Percentiles rank a stretch among this genome's conserved stretches.
Conservation (phyloP, 2,113 vertebrate genomes). For the Tichodroma muraria region DNA sequence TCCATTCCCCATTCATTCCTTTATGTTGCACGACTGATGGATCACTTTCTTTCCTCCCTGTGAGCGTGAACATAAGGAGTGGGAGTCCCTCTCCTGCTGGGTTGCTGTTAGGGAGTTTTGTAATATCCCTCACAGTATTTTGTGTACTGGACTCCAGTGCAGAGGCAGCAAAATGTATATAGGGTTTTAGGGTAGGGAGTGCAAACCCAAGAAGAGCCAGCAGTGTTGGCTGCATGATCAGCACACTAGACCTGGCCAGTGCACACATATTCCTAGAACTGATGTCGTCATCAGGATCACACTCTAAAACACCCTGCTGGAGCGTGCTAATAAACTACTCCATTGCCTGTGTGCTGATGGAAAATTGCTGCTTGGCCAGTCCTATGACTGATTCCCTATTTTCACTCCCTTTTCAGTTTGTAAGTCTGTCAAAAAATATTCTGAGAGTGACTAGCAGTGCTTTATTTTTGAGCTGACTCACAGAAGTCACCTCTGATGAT, state of each 20-base stretch:
- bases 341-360: neutral
- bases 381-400: neutral
- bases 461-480: neutral
- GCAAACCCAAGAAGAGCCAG: neutral
- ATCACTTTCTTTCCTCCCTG: neutral
- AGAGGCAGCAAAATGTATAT: neutral
- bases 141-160: neutral
- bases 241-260: neutral
- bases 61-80: neutral
- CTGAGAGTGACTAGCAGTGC: neutral
- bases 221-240: neutral
- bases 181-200: neutral
- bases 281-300: neutral
- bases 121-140: neutral
- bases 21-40: neutral
- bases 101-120: neutral
- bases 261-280: neutral
- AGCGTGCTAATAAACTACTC: neutral
- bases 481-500: neutral
- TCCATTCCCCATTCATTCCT: neutral
- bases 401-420: neutral
- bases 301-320: neutral
- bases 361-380: neutral
- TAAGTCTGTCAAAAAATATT: neutral
- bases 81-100: neutral